phyloP scores from a whole-genome alignment of 2,113 vertebrate species.

The Prunella himalayana region DNA sequence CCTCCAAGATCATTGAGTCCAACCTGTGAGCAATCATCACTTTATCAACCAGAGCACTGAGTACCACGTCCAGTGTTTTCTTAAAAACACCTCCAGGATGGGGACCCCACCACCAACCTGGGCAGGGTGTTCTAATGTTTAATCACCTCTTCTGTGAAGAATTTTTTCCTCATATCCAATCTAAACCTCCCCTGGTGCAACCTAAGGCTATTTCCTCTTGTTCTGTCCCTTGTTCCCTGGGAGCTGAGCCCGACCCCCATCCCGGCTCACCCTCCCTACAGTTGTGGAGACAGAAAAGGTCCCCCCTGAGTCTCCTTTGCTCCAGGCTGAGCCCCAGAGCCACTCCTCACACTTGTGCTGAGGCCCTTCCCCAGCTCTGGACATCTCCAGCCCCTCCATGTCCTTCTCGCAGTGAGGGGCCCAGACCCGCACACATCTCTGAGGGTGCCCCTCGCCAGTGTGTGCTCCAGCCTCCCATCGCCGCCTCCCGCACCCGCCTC shows the following conservation, averaged over 20 bases:
- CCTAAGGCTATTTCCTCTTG: background rate
- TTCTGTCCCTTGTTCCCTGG: too few relatives aligned
- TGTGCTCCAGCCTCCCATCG: background rate
- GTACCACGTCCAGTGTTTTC: background rate
- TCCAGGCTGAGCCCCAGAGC: background rate
- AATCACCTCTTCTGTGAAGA: background rate
- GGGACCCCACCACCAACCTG: background rate
- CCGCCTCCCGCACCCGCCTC: background rate
- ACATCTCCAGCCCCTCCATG: background rate
- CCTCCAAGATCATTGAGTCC: rapidly evolving
- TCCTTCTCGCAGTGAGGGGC: background rate
- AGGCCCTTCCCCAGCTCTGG: background rate
- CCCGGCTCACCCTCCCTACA: background rate
- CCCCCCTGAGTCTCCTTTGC: background rate
- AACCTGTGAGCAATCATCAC: background rate
- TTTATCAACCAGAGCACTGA: background rate
- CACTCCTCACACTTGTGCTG: background rate
- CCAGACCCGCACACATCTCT: background rate
- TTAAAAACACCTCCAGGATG: background rate
- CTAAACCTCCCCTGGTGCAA: background rate
- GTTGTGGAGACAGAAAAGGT: background rate
- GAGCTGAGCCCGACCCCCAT: background rate
- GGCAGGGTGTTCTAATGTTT: background rate
- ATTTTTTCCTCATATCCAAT: too few relatives aligned
- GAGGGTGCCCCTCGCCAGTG: background rate